Base-by-base conservation (phyloP, 2,113 vertebrate genomes). In the Microcebus jonahi region DNA sequence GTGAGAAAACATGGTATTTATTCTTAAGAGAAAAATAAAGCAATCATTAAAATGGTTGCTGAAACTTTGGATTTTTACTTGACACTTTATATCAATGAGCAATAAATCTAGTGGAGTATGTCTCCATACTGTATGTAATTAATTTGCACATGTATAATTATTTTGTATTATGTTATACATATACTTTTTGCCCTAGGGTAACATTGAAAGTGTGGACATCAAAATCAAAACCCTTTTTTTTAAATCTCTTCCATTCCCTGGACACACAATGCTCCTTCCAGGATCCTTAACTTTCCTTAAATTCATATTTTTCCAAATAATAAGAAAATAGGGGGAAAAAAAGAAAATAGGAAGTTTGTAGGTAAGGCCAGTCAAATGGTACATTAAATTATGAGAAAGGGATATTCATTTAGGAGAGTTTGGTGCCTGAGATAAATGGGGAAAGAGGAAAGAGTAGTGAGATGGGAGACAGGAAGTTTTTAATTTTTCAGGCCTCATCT, bases 21-120 rank as follows among this genome's bases (percentile, higher is more conserved):
- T 6, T 88, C n/a, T 82, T 70, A 96, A 85, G 42, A 76, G 14
- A 92, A 95, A 70, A 93, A 94, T 29, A 50, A 84, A 93, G 79
- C 7, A 61, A 27, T 3, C 17, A 89, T 87, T 87, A 91, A 87
- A 50, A 5, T 55, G 90, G 1, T 6, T 91, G 31, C 48, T 61
- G 65, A 93, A 95, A 75, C 21, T 88, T 94, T 83, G 42, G 20
- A 45, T 91, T 95, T 94, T 89, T 59, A 68, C 31, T 7, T 65
- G 53, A 21, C 18, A 81, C 79, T 89, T 91, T 18, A 91, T 70
- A 3, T 34, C n/a, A 89, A 1, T 39, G 75, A 92, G 45, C 70
- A 97, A 50, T 14, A 94, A 81, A 91, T 68, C 82, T 63, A 21
- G 14, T 63, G 20, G 31, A 17, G 0, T 50, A 12, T 88, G 21